Conservation (phyloP, 1,140 invertebrate genomes). For the Cyclina sinensis region DNA sequence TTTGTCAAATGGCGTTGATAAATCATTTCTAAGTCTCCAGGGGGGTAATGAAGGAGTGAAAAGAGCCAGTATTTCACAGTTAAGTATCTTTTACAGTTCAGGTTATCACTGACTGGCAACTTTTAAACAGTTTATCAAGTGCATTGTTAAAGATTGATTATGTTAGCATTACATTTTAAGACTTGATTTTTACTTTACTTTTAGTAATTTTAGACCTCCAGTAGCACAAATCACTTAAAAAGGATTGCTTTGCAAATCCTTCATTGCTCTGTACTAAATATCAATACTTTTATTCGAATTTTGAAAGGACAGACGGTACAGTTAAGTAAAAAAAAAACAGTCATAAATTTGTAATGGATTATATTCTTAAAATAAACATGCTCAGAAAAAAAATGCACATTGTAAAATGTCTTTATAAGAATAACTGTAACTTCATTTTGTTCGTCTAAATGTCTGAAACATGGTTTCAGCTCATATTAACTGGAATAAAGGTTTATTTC, state of each 20-base stretch:
- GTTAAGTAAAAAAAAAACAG: no score
- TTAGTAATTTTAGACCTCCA: slow-evolving; percentile 3
- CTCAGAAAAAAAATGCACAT: no score
- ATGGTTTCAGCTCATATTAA: no score
- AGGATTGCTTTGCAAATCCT: neutral
- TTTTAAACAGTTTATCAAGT: neutral
- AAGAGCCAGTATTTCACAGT: slow-evolving; percentile 7
- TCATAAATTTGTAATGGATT: no score
- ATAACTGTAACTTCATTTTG: no score
- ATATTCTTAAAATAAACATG: no score
- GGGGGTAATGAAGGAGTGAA: neutral
- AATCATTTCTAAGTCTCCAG: neutral
- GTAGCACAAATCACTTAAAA: neutral
- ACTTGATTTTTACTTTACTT: neutral
- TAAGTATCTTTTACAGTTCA: neutral
- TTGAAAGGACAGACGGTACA: no score
- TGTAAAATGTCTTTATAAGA: no score
- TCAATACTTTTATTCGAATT: no score
- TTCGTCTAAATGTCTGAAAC: no score
- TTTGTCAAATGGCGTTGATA: neutral
- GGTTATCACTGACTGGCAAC: neutral
- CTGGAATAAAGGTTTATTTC: no score
- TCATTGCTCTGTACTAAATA: no score
- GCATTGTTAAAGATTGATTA: neutral
- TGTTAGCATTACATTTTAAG: neutral